Evolutionary conservation across 2,888 invertebrate species (phyloP).

Genomic region (Zygaena filipendulae): DNA sequence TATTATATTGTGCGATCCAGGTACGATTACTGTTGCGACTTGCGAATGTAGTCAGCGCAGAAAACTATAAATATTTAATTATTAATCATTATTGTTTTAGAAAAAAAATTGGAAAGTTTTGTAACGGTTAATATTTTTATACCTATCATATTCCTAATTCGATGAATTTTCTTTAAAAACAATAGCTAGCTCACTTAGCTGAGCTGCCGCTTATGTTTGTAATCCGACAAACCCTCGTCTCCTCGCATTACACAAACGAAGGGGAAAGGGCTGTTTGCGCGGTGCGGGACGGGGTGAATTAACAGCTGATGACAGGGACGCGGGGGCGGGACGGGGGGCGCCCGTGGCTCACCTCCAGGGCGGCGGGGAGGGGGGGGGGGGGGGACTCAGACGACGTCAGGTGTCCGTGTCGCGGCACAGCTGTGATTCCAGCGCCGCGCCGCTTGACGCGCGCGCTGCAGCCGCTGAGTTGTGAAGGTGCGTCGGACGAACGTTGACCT

Average conservation of each 20-base stretch:
- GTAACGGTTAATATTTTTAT: too few species aligned
- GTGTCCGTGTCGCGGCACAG: slow-evolving; percentile 51
- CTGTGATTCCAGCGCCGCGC: slow-evolving; percentile 48
- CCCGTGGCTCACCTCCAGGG: too few species aligned
- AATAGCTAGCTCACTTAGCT: too few species aligned
- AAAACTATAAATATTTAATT: too few species aligned
- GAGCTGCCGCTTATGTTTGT: too few species aligned
- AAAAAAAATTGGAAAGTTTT: too few species aligned
- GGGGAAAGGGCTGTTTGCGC: slow-evolving; percentile 64
- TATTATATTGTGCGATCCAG: too few species aligned
- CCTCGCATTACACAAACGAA: slow-evolving; percentile 67
- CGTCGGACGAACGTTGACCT: slow-evolving; percentile 49
- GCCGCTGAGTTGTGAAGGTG: slow-evolving; percentile 39
- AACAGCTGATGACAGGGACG: slow-evolving; percentile 58
- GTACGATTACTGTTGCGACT: too few species aligned
- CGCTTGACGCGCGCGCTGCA: slow-evolving; percentile 44
- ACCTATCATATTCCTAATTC: too few species aligned
- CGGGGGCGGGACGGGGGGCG: slow-evolving; percentile 7
- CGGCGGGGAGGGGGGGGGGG: slow-evolving; percentile 22
- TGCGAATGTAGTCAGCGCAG: too few species aligned
- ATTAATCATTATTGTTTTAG: too few species aligned
- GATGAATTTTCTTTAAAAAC: too few species aligned
- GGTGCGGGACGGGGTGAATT: slow-evolving; percentile 46
- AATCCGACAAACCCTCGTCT: slow-evolving; percentile 41
- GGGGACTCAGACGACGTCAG: slow-evolving; percentile 44